phyloP scores from a whole-genome alignment of 2,888 invertebrate genomes.

The Tetranychus truncatus region DNA sequence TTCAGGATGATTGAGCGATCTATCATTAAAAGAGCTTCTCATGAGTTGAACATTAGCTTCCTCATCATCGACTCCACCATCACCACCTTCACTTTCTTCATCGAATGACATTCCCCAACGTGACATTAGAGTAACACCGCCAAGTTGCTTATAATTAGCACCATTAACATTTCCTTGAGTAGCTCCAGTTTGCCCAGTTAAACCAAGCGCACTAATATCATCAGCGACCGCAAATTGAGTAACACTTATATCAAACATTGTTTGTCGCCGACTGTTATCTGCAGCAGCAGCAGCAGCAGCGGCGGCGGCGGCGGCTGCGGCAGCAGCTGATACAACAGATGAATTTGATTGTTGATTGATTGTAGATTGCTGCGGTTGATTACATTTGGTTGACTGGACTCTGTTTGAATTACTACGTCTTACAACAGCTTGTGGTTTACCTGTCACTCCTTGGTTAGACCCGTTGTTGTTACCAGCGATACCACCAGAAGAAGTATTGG shows the following conservation, averaged over 20 bases:
- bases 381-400: background rate
- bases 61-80: conserved; percentile 18
- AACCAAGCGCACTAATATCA: conserved; percentile 36
- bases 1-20: background rate
- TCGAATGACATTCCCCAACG: conserved; percentile 17
- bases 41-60: conserved; percentile 8
- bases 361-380: background rate
- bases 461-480: background rate
- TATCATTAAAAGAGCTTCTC: background rate
- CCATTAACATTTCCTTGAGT: background rate
- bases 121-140: conserved; percentile 9
- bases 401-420: conserved; percentile 25
- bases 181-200: background rate
- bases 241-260: conserved; percentile 52
- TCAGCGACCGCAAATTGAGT: conserved; percentile 81
- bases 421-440: conserved; percentile 9
- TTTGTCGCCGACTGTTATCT: background rate
- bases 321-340: background rate
- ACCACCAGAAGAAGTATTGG: background rate
- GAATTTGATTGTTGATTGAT: background rate
- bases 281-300: background rate
- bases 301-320: conserved; percentile 13
- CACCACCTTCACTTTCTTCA: conserved; percentile 14
- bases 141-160: background rate
- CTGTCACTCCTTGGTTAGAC: background rate